phyloP scores from a whole-genome alignment of 2,888 invertebrate species.

The Ornithoptera priamus region DNA sequence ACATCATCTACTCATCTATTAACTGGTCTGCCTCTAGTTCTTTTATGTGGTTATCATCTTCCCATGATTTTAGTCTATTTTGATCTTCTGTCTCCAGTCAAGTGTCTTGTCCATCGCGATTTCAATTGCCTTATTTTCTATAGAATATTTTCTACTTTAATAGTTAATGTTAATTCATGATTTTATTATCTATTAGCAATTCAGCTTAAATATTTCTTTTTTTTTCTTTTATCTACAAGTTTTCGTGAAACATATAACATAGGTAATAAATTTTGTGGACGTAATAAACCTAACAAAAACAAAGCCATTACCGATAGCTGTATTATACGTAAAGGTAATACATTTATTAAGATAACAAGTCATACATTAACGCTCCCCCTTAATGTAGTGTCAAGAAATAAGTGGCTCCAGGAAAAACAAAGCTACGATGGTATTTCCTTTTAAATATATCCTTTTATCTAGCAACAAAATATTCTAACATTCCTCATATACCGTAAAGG shows the following conservation, averaged over 20 bases:
- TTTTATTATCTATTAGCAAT: too few species aligned
- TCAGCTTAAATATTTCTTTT: too few species aligned
- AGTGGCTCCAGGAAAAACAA: slow-evolving; percentile 2
- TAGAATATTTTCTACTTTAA: too few species aligned
- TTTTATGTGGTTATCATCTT: too few species aligned
- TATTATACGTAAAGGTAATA: slow-evolving; percentile 1
- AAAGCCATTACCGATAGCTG: neutral
- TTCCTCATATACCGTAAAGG: neutral
- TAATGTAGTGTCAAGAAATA: slow-evolving; percentile 4
- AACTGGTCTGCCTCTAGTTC: too few species aligned
- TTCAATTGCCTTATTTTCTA: too few species aligned
- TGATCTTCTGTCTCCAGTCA: too few species aligned
- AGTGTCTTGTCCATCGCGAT: too few species aligned
- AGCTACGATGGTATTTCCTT: neutral
- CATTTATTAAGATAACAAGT: slow-evolving; percentile 6
- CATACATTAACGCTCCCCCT: slow-evolving; percentile 6
- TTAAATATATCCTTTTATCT: neutral
- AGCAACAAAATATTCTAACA: neutral
- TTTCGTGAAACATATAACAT: neutral
- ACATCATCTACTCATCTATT: too few species aligned
- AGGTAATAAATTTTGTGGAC: neutral
- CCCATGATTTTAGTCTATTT: too few species aligned
- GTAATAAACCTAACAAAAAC: neutral
- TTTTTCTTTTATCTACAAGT: too few species aligned
- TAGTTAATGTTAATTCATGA: too few species aligned